phyloP scores from a whole-genome alignment of 2,113 vertebrate genomes.

The Crotalus tigris region DNA sequence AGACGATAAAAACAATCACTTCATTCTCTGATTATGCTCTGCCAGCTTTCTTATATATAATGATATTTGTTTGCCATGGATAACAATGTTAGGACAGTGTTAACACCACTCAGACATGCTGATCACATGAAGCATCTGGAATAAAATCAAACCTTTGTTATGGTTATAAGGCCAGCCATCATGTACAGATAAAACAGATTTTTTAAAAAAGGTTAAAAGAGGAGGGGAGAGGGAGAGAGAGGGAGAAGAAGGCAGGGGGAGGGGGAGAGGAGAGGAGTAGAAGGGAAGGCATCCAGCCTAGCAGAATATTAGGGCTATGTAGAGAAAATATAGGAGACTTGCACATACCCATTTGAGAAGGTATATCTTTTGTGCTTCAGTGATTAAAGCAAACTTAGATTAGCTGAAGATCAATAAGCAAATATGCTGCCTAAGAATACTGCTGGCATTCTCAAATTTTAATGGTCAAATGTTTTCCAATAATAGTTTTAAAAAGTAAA shows the following conservation, averaged over 20 bases:
- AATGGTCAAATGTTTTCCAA: neutral
- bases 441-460: neutral
- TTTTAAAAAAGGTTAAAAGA: neutral
- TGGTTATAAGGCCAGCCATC: neutral
- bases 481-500: neutral
- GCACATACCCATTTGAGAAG: neutral
- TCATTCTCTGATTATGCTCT: neutral
- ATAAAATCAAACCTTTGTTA: neutral
- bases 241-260: too few species aligned
- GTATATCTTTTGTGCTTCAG: neutral
- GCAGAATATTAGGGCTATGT: neutral
- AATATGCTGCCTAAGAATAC: neutral
- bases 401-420: neutral
- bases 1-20: neutral
- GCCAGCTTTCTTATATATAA: conserved; percentile 10
- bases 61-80: conserved; percentile 2
- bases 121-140: conserved; percentile 8
- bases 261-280: neutral
- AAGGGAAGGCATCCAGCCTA: neutral
- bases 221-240: neutral
- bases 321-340: neutral
- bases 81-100: conserved; percentile 32
- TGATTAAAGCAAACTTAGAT: neutral
- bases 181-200: neutral
- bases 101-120: neutral